Conservation (phyloP, 2,888 invertebrate species). For the Diadegma fenestrale region DNA sequence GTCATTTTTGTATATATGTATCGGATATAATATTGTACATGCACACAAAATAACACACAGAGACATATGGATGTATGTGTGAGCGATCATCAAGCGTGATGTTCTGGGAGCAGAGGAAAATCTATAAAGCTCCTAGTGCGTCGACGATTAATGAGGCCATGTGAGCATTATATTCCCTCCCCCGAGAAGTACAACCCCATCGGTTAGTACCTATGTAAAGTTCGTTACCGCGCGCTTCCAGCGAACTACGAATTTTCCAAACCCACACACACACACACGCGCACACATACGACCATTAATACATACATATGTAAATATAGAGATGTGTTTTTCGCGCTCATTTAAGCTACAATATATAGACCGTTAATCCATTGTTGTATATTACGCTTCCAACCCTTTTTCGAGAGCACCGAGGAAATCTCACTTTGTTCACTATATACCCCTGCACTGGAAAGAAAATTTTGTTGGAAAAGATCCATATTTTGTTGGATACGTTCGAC, state of each 20-base stretch:
- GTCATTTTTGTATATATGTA: conserved; percentile 16
- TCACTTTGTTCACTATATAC: conserved; percentile 42
- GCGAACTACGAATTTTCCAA: conserved; percentile 41
- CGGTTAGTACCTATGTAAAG: conserved; percentile 58
- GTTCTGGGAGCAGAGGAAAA: conserved; percentile 51
- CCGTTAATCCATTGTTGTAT: conserved; percentile 58
- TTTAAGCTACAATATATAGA: conserved; percentile 37
- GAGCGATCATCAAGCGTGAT: conserved; percentile 24
- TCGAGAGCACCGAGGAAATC: conserved; percentile 34
- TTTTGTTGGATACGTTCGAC: too few relatives aligned
- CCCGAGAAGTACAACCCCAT: conserved; percentile 31
- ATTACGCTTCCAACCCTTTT: conserved; percentile 28
- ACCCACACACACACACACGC: conserved; percentile 14
- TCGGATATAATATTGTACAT: not conserved
- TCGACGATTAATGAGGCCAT: conserved; percentile 67
- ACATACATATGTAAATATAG: conserved; percentile 7
- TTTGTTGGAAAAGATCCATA: too few relatives aligned
- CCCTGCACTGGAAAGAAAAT: too few relatives aligned
- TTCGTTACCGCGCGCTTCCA: conserved; percentile 56
- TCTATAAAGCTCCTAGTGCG: conserved; percentile 59
- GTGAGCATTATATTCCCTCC: conserved; percentile 51
- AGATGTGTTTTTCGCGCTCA: conserved; percentile 33
- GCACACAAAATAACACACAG: not conserved
- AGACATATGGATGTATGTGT: conserved; percentile 3
- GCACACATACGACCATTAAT: too few relatives aligned